Percentiles rank a stretch among this genome's conserved stretches.
These are phyloP conservation scores for Paracentrotus lividus DNA, from an alignment of 53 echinoderm and acorn worm genomes.

Conservation along the genomic window DNA sequence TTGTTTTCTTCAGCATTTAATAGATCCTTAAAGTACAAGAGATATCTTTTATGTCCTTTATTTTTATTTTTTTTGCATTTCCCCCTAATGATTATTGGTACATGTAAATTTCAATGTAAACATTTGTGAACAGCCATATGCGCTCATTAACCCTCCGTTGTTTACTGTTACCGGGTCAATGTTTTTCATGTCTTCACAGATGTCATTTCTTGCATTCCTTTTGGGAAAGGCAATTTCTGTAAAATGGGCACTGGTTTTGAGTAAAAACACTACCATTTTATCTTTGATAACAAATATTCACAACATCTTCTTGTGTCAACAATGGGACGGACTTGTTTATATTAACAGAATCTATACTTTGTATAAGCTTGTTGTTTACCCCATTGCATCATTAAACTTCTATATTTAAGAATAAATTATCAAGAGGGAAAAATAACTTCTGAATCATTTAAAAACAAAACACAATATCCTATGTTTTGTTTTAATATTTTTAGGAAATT, in stretches of 20 bases:
- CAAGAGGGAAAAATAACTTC: background rate
- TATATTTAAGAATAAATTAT: background rate
- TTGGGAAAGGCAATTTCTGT: background rate
- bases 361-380: background rate
- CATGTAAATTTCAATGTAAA: too few species aligned
- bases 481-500: background rate
- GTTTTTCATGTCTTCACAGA: background rate
- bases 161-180: too few species aligned
- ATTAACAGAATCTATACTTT: background rate
- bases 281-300: background rate
- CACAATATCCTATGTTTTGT: too few species aligned
- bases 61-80: too few species aligned
- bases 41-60: too few species aligned
- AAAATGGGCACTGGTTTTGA: background rate
- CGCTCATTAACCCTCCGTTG: too few species aligned
- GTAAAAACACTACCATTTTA: background rate
- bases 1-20: too few species aligned
- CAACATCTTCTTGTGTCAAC: background rate
- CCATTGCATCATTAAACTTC: background rate
- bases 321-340: background rate
- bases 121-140: too few species aligned
- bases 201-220: background rate
- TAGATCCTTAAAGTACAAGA: too few species aligned
- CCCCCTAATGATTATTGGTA: too few species aligned
- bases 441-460: too few species aligned